phyloP scores from a whole-genome alignment of 1,140 invertebrate genomes.

The Drosophila seguyi region DNA sequence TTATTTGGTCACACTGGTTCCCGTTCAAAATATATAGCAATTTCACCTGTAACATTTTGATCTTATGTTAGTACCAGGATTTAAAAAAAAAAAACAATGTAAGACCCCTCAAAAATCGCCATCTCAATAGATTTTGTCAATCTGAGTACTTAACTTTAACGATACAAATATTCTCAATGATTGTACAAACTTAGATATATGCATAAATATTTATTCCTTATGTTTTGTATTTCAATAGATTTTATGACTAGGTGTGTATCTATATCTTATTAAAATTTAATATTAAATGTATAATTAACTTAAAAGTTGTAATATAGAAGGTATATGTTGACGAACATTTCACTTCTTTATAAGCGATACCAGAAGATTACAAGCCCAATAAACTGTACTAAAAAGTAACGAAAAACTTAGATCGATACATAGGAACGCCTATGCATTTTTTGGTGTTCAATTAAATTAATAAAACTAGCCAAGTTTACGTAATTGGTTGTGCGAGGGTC shows the following conservation, averaged over 20 bases:
- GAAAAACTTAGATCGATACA: background rate
- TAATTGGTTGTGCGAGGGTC: too few species aligned
- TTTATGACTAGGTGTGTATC: background rate
- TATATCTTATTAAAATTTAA: background rate
- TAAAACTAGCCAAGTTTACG: too few species aligned
- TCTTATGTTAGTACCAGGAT: too few species aligned
- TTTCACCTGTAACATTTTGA: too few species aligned
- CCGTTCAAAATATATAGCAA: too few species aligned
- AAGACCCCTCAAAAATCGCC: too few species aligned
- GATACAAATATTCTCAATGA: conserved; percentile 1
- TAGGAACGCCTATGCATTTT: background rate
- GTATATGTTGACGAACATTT: background rate
- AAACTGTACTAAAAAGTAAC: background rate
- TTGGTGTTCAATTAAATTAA: background rate
- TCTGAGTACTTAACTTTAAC: background rate
- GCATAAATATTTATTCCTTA: background rate
- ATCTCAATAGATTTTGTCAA: background rate
- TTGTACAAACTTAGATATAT: background rate
- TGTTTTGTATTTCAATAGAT: background rate
- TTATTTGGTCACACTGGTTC: too few species aligned
- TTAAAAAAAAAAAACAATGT: too few species aligned
- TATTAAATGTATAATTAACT: background rate
- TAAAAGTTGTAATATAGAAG: background rate
- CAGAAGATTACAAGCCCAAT: background rate
- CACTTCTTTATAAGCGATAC: too few species aligned